phyloP scores from a whole-genome alignment of 2,797 vertebrate genomes.

The Microchirus variegatus region DNA sequence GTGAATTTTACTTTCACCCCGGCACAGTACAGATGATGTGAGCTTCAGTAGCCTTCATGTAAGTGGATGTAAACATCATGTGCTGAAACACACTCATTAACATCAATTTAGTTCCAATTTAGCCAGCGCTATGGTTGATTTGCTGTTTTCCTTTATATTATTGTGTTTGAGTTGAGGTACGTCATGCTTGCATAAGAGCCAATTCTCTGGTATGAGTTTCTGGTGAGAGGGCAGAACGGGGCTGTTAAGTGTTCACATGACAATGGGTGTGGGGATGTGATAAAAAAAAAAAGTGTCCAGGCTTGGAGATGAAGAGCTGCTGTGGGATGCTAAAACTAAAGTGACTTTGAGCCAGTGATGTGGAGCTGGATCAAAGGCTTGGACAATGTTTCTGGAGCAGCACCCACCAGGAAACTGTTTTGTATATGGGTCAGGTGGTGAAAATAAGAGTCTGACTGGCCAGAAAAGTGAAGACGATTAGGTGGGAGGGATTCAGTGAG shows the following conservation, averaged over 20 bases:
- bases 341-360: conserved; percentile 75
- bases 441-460: conserved; percentile 69
- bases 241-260: conserved; percentile 55
- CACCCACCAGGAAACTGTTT: conserved; percentile 78
- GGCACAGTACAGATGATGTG: conserved; percentile 32
- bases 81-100: conserved; percentile 44
- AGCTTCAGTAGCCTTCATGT: conserved; percentile 38
- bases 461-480: conserved; percentile 54
- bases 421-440: conserved; percentile 83
- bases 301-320: conserved; percentile 69
- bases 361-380: conserved; percentile 81
- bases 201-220: conserved; percentile 30
- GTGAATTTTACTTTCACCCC: conserved; percentile 64
- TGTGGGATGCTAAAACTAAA: conserved; percentile 74
- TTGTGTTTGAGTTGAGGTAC: conserved; percentile 52
- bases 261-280: background rate
- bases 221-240: conserved; percentile 44
- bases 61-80: conserved; percentile 51
- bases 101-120: conserved; percentile 38
- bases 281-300: conserved; percentile 59
- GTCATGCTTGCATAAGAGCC: conserved; percentile 51
- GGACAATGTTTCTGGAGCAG: conserved; percentile 80
- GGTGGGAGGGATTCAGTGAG: conserved; percentile 44
- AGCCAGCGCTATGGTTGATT: conserved; percentile 38
- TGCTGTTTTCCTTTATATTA: conserved; percentile 43